Percentiles rank a stretch among this genome's conserved stretches.
These are phyloP conservation scores for Cantharis lateralis DNA, from an alignment of 2,888 invertebrate genomes.

Conservation along the genomic window DNA sequence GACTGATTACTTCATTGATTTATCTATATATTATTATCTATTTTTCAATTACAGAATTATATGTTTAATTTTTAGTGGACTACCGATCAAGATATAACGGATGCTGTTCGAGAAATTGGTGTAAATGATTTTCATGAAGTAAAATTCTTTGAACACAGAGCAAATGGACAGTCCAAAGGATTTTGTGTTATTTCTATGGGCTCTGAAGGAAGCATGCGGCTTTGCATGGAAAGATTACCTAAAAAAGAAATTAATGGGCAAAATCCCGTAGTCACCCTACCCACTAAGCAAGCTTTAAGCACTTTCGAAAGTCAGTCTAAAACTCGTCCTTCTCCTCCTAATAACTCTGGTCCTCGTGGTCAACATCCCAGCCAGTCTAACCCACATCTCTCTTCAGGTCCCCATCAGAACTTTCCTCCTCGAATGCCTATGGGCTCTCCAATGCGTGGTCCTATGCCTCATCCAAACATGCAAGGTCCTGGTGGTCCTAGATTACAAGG, in stretches of 20 bases:
- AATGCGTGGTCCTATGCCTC: conserved; percentile 54
- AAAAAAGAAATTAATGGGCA: conserved; percentile 96
- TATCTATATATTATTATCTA: no score
- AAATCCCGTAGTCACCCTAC: conserved; percentile 90
- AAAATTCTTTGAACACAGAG: conserved; percentile 98
- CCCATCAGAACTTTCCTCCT: conserved; percentile 61
- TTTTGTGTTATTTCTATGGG: conserved; percentile 95
- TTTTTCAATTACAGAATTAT: no score
- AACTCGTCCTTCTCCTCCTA: conserved; percentile 82
- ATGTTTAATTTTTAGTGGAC: conserved; percentile 89
- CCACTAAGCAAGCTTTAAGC: conserved; percentile 85
- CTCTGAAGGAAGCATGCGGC: conserved; percentile 86
- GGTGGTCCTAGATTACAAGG: conserved; percentile 63
- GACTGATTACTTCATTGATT: no score
- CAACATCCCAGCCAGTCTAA: conserved; percentile 65
- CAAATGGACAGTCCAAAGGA: conserved; percentile 98
- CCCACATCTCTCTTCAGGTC: conserved; percentile 61
- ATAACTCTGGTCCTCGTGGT: conserved; percentile 64
- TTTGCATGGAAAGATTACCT: conserved; percentile 91
- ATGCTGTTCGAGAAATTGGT: conserved; percentile 86
- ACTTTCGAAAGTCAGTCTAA: conserved; percentile 93
- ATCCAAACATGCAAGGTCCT: conserved; percentile 60
- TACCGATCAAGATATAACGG: conserved; percentile 93
- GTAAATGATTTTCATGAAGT: conserved; percentile 95
- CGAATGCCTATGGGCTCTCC: conserved; percentile 57